Percentiles rank a stretch among this genome's conserved stretches.
phyloP scores from a whole-genome alignment of 2,888 invertebrate genomes.

The Philonicus albiceps region DNA sequence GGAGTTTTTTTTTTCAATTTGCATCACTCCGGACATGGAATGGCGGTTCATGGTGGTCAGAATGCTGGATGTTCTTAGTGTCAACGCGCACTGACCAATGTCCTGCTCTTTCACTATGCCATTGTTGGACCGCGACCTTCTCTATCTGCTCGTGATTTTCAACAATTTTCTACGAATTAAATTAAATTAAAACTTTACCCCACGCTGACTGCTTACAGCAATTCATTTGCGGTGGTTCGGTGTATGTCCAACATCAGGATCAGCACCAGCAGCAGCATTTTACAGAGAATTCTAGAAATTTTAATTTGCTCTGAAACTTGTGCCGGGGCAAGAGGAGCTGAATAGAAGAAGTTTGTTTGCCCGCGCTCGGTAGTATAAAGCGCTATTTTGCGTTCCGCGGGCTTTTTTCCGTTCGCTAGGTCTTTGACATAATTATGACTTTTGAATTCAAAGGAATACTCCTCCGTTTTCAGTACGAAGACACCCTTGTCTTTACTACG shows the following conservation, averaged over 20 bases:
- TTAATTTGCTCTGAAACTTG: neutral
- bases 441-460: neutral
- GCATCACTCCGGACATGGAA: neutral
- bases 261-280: neutral
- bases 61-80: neutral
- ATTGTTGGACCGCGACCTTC: neutral
- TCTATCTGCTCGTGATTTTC: neutral
- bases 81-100: neutral
- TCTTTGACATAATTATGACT: neutral
- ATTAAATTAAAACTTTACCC: neutral
- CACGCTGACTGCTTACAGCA: neutral
- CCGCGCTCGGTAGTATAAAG: neutral
- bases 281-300: neutral
- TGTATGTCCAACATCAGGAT: neutral
- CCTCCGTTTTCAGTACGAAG: neutral
- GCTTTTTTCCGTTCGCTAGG: neutral
- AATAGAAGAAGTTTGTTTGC: neutral
- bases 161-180: neutral
- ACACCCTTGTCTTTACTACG: neutral
- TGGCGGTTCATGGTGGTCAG: neutral
- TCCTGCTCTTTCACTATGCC: neutral
- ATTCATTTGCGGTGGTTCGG: neutral
- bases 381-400: neutral
- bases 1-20: constrained; percentile 3
- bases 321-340: neutral